Evolutionary conservation across 2,797 vertebrate genomes (phyloP).

Genomic region (Balearica regulorum): DNA sequence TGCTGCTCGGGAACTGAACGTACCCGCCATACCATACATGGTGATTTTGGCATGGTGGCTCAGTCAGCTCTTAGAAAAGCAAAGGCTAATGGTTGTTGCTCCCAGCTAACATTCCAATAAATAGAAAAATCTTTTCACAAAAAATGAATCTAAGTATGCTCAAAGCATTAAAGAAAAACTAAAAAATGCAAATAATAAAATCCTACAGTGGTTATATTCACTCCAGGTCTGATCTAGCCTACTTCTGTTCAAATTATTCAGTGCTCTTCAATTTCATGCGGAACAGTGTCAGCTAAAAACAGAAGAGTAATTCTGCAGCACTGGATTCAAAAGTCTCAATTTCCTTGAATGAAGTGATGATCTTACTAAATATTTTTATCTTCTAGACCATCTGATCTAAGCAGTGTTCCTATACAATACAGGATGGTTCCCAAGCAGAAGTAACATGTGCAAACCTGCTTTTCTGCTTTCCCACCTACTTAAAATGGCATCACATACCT

Average conservation of each 20-base stretch:
- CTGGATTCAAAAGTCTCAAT: background rate
- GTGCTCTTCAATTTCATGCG: background rate
- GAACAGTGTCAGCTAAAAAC: background rate
- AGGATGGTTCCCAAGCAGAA: background rate
- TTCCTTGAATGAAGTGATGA: background rate
- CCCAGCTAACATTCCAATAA: background rate
- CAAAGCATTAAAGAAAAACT: background rate
- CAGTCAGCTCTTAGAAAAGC: background rate
- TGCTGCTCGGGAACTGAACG: background rate
- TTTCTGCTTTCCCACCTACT: conserved; percentile 49
- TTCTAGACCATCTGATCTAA: background rate
- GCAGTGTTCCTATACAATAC: background rate
- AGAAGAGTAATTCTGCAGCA: background rate
- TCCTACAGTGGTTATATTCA: background rate
- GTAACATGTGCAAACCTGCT: conserved; percentile 24
- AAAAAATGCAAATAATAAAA: background rate
- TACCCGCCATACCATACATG: background rate
- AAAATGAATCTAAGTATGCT: background rate
- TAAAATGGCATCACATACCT: conserved; percentile 35
- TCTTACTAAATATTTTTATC: background rate
- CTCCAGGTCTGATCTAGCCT: background rate
- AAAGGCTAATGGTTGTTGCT: background rate
- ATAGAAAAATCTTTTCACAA: background rate
- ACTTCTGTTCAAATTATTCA: background rate
- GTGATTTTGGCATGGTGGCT: background rate